Evolutionary conservation across 2,888 invertebrate species (phyloP).

Genomic region (Euphydryas editha): DNA sequence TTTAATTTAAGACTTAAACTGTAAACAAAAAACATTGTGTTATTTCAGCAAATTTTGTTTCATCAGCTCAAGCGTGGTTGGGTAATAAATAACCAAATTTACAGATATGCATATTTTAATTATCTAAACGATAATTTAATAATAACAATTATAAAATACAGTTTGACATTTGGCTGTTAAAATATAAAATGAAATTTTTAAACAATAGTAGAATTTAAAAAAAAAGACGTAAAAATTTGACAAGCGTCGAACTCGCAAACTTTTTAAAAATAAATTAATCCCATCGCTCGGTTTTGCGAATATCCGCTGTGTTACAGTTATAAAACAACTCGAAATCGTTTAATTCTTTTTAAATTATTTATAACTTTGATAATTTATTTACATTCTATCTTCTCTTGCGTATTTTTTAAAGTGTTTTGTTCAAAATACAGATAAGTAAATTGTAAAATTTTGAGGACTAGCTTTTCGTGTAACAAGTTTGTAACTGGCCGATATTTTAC

Average conservation of each 20-base stretch:
- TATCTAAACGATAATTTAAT: background rate
- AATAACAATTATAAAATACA: background rate
- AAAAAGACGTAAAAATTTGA: slow-evolving; percentile 35
- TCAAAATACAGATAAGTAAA: too few relatives aligned
- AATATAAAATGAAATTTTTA: background rate
- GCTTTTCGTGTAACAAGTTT: too few relatives aligned
- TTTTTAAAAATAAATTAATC: slow-evolving; percentile 38
- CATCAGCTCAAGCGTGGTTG: too few relatives aligned
- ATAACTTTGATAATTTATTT: slow-evolving; percentile 19
- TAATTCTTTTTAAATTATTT: slow-evolving; percentile 26
- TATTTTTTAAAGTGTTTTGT: too few relatives aligned
- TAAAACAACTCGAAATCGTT: slow-evolving; percentile 28
- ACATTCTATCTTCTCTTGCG: background rate
- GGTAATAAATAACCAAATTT: too few relatives aligned
- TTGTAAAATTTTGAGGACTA: too few relatives aligned
- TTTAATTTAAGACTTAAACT: too few relatives aligned
- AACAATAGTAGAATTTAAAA: slow-evolving; percentile 18
- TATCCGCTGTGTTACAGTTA: slow-evolving; percentile 33
- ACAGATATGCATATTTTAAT: too few relatives aligned
- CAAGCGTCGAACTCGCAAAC: slow-evolving; percentile 30
- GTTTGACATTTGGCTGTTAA: background rate
- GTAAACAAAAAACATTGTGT: too few relatives aligned
- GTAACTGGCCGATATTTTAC: too few relatives aligned
- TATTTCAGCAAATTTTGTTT: too few relatives aligned
- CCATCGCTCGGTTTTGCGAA: slow-evolving; percentile 33